Conservation (phyloP, 2,888 invertebrate genomes). For the Acleris holmiana region DNA sequence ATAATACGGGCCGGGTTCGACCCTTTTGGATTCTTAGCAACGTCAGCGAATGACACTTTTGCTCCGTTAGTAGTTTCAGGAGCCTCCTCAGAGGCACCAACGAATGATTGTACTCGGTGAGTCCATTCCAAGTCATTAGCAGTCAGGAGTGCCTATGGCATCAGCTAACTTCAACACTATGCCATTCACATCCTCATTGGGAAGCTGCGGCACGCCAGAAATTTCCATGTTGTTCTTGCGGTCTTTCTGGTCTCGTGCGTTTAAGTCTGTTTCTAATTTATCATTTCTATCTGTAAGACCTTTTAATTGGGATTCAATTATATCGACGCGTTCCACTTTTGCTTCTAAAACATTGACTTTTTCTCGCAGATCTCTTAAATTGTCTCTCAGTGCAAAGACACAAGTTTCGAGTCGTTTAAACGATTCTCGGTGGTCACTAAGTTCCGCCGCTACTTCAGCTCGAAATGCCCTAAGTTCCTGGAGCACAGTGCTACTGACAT, state of each 20-base stretch:
- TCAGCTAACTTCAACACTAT: not conserved
- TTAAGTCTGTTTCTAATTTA: not conserved
- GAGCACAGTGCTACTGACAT: not conserved
- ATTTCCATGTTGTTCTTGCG: constrained; percentile 1
- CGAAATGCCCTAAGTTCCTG: not conserved
- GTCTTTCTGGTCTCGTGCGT: not conserved
- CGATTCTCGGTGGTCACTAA: not conserved
- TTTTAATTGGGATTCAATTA: not conserved
- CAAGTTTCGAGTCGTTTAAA: not conserved
- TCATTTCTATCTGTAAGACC: not conserved
- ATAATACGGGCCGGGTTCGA: not conserved
- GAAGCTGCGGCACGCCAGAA: not conserved
- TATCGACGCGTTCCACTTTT: not conserved
- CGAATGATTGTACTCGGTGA: not conserved
- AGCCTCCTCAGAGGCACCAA: not conserved
- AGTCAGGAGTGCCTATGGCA: not conserved
- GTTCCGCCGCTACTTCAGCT: not conserved
- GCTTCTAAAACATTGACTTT: not conserved
- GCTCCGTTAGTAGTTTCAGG: not conserved
- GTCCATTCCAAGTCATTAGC: not conserved
- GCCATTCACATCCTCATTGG: not conserved
- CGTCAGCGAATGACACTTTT: not conserved
- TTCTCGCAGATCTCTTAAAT: not conserved
- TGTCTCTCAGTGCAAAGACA: not conserved
- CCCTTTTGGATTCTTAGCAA: not conserved